Conservation (phyloP, 2,888 invertebrate genomes). For the Apocheima hispidaria region DNA sequence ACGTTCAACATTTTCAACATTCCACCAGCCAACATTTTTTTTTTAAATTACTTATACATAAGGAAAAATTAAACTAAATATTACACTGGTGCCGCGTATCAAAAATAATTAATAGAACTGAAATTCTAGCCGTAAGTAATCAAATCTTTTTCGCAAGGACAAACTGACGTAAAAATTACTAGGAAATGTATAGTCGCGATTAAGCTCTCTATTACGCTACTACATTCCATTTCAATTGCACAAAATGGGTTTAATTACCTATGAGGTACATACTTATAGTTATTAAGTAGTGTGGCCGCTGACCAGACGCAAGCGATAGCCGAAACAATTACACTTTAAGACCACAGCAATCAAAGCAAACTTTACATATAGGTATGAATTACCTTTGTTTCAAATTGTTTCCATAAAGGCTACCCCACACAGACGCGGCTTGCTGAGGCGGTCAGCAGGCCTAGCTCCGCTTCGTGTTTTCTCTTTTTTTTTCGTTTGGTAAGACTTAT, state of each 20-base stretch:
- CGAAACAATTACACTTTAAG: conserved; percentile 14
- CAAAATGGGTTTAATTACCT: conserved; percentile 40
- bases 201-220: conserved; percentile 2
- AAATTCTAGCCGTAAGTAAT: too few species aligned
- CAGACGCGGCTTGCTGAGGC: too few species aligned
- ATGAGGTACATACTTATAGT: conserved; percentile 9
- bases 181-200: conserved; percentile 12
- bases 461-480: too few species aligned
- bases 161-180: conserved; percentile 4
- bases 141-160: not conserved
- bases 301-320: conserved; percentile 7
- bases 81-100: too few species aligned
- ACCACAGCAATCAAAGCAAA: conserved; percentile 9
- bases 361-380: conserved; percentile 16
- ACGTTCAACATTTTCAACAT: too few species aligned
- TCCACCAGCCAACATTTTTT: too few species aligned
- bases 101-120: too few species aligned
- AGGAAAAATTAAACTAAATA: too few species aligned
- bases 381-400: conserved; percentile 17
- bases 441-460: too few species aligned
- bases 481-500: too few species aligned
- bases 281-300: conserved; percentile 34
- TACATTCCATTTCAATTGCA: conserved; percentile 23
- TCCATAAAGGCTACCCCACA: not conserved
- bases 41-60: too few species aligned